Base-by-base conservation (phyloP, 1,140 invertebrate species). In the Phthorimaea operculella region DNA sequence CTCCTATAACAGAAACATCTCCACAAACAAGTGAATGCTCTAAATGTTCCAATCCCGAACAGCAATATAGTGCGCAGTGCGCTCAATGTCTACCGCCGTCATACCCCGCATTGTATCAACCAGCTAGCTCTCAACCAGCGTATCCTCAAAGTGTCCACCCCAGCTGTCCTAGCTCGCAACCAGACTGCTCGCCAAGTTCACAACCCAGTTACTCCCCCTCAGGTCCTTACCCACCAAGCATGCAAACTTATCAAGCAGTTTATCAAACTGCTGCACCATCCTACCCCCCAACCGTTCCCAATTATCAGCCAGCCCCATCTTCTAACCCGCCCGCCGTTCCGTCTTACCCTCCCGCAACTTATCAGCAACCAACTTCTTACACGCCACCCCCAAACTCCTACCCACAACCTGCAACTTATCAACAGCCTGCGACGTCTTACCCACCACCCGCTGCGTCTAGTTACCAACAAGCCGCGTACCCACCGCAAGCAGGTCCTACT, bases 371-470 rank as follows among this genome's bases (percentile, higher is more conserved):
- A 2, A 2, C 21, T 28, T 28, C 21, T 28, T 28, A 28, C 21
- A 6, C 21, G 6, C 21, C 28, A 39, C 34, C 16, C 14, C 0
- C 36, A 21, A 21, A 21, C 4, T 28, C 11, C 14, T 48, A 36
- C 6, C n/a, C 52, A 5, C 18, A 36, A 18, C 45, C 34, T 15
- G 49, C n/a, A 33, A 21, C 21, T 1, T 51, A 52, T 49, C 18
- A 52, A 33, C 28, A 52, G 3, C 49, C 57, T 14, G 3, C 56
- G 0, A 56, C 58, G 48, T 45, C 59, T 4, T 59, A 63, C 52
- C 18, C 58, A 33, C 42, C 39, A 28, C 54, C 56, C 45, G 50
- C 54, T 28, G 48, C 52, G 16, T 15, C 33, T 14, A 42, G 39
- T 42, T 42, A 11, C 9, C 14, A 11, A 11, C 39, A 11, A 42